Base-by-base conservation (phyloP, 2,113 vertebrate species). In the Spea bombifrons region DNA sequence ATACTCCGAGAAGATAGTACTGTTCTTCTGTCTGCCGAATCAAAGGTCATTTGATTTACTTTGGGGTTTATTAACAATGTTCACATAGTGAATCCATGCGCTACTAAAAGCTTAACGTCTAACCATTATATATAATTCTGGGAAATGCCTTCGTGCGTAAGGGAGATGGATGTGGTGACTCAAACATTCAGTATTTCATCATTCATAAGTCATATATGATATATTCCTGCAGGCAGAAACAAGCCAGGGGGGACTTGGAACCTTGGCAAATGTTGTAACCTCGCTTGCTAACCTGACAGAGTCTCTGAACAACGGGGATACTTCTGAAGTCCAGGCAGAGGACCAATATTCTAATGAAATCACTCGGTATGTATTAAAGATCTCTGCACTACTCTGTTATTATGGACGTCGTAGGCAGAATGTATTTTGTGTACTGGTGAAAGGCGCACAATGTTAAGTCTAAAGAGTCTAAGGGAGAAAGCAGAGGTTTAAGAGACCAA, bases 231-330 rank as follows among this genome's bases (percentile, higher is more conserved):
- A 98, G 96, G 91, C 93, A 79, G 97, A 98, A 82, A 92, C 94
- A 64, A 93, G 91, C 78, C 96, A 98, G 63, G 93, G 96, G 76
- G 96, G 96, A 86, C 89, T 99, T 86, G 96, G 97, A 81, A 99
- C 97, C 0, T 84, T 99, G 78, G 97, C 97, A 82, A 99, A 96
- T 80, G 97, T 99, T 71, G 96, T 99, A 83, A 97, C 96, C 6
- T 99, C 97, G 61, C 90, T 99, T 81, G 96, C 97, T 84, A 96
- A 92, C 85, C 91, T 99, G 68, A 96, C 89, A n/a, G 96, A 97
- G 74, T 95, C 94, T 49, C 86, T 97, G 71, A 97, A 93, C 91
- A 98, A 98, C 15, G 94, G 96, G 4, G 94, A 98, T 82, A 86
- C 92, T 73, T 90, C 93, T 13, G 94, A 96, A 84, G 86, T 92